Evolutionary conservation across 1,140 invertebrate genomes (phyloP).

Genomic region (Dinoponera quadriceps): DNA sequence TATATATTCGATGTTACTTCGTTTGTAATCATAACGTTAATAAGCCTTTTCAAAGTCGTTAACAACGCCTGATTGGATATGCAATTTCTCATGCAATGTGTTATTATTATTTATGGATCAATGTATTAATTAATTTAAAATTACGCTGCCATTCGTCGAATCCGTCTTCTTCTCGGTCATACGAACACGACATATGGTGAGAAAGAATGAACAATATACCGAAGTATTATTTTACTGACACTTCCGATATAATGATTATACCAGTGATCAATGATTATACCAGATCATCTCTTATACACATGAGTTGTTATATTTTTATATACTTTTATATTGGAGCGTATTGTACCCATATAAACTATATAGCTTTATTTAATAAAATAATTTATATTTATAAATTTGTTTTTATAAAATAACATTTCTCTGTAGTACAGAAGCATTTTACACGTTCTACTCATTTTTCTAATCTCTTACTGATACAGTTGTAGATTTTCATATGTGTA

Average conservation of each 20-base stretch:
- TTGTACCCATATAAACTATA: slow-evolving; percentile 26
- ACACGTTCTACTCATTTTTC: neutral
- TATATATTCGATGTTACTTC: slow-evolving; percentile 23
- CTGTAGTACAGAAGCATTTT: slow-evolving; percentile 13
- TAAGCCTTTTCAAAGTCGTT: neutral
- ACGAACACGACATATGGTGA: slow-evolving; percentile 42
- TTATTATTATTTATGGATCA: slow-evolving; percentile 27
- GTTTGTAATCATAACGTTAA: neutral
- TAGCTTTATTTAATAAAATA: slow-evolving; percentile 36
- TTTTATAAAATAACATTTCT: slow-evolving; percentile 39
- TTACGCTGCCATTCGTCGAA: slow-evolving; percentile 29
- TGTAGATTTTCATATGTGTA: neutral
- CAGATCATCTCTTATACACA: slow-evolving; percentile 19
- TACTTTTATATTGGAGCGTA: slow-evolving; percentile 33
- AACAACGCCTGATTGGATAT: neutral
- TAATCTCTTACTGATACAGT: slow-evolving; percentile 12
- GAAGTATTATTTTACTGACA: slow-evolving; percentile 80
- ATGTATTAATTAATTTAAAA: neutral
- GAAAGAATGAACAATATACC: slow-evolving; percentile 65
- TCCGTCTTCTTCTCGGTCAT: neutral
- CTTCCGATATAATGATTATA: slow-evolving; percentile 58
- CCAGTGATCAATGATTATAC: slow-evolving; percentile 59
- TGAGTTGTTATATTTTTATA: slow-evolving; percentile 54
- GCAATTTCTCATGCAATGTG: neutral
- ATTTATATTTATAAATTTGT: slow-evolving; percentile 52